Percentiles rank a stretch among this genome's conserved stretches.
These are phyloP conservation scores for Tamias sibiricus DNA, from an alignment of 2,113 vertebrate genomes.

Conservation along the genomic window DNA sequence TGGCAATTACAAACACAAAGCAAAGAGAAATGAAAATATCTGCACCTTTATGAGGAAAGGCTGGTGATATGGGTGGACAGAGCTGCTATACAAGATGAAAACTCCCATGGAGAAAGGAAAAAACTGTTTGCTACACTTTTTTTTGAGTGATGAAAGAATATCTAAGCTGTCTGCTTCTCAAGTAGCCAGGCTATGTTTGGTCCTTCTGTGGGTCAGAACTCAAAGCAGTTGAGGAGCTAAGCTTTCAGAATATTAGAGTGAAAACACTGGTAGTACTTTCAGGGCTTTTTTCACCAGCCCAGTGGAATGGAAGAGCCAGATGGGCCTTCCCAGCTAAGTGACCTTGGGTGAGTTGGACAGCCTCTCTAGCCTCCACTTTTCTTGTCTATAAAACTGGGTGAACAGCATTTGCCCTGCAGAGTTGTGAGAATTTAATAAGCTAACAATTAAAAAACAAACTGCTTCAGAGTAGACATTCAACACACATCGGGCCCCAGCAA, in stretches of 20 bases:
- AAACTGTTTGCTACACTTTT: background rate
- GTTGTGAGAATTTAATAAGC: background rate
- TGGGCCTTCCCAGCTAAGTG: constrained; percentile 40
- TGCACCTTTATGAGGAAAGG: background rate
- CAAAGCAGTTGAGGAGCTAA: constrained; percentile 19
- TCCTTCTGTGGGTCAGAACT: background rate
- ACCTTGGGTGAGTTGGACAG: constrained; percentile 51
- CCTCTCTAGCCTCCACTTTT: background rate
- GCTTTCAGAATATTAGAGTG: background rate
- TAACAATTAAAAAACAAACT: constrained; percentile 51
- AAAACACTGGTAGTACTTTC: background rate
- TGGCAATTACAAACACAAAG: background rate
- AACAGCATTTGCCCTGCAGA: constrained; percentile 51
- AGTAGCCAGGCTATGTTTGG: background rate
- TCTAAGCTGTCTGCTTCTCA: background rate
- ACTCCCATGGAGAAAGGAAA: background rate
- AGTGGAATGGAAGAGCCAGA: constrained; percentile 53
- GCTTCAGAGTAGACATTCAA: background rate
- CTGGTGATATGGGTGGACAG: background rate
- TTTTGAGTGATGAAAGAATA: background rate
- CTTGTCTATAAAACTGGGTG: constrained; percentile 30
- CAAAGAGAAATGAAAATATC: background rate
- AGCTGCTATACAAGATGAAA: background rate
- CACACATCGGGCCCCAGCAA: background rate
- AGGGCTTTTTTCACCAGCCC: background rate